Evolutionary conservation across 2,113 vertebrate species (phyloP), one percentile per base, ranked within the genome.

Genomic region (Balaeniceps rex): DNA sequence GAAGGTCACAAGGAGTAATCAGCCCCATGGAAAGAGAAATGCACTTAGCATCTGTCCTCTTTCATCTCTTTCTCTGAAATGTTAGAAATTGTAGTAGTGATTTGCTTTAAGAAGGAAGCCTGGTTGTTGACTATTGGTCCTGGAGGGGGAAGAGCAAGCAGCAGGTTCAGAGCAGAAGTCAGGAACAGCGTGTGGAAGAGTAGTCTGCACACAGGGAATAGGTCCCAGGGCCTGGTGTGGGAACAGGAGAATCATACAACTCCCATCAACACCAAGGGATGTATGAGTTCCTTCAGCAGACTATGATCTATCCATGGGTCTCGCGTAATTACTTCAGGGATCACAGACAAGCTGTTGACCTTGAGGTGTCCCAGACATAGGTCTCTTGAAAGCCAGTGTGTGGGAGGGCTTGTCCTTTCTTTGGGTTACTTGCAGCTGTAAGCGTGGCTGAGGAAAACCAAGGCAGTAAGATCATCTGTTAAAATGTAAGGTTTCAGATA

Each of bases 1-100:
- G 52, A 60, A 72, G 17, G 13, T 91, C 38, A 49, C 33, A 60
- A 33, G 31, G 46, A 80, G 7, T 40, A 38, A 36, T 66, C n/a
- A 76, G 24, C 25, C 15, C 15, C 9, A 6, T 23, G 51, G 82
- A 77, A 77, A 66, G 31, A 83, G 31, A 66, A 75, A 34, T 34
- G 6, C 15, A 21, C 3, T 28, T 58, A 47, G 9, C 0, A 0
- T 34, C 1, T 1, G 12, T 66, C 17, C 25, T 89, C 18, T 76
- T 80, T 25, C 31, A 49, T 28, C 22, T 60, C 24, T 81, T 82
- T 66, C 47, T 90, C 70, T 66, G 60, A 68, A 69, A 47, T 70
- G 11, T 11, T 38, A 52, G 52, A 64, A 68, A 76, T 24, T 29
- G 25, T 51, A 31, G 14, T 8, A 70, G 7, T 49, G 3, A 34